These are phyloP conservation scores for Anolis apletophallus DNA, from an alignment of 2,797 vertebrate genomes.

Conservation along the genomic window DNA sequence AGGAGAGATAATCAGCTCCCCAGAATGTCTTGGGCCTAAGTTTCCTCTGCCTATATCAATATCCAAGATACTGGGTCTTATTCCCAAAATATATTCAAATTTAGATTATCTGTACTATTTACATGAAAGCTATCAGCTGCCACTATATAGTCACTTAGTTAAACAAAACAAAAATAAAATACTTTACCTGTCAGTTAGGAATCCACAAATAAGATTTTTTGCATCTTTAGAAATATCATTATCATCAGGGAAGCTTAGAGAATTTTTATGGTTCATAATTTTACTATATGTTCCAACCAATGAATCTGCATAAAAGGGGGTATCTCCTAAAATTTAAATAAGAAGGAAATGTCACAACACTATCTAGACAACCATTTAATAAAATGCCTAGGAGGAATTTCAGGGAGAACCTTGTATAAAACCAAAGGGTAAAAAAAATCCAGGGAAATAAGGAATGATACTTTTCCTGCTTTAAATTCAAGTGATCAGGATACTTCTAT, in stretches of 20 bases:
- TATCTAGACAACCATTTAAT: not conserved
- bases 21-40: no score
- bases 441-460: not conserved
- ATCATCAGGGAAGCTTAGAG: slow-evolving; percentile 96
- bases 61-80: no score
- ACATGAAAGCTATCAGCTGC: not conserved
- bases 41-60: no score
- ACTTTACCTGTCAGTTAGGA: slow-evolving; percentile 94
- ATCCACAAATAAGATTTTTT: slow-evolving; percentile 98
- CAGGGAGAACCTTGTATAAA: not conserved
- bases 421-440: not conserved
- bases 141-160: not conserved
- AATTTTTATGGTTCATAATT: slow-evolving; percentile 99
- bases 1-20: no score
- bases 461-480: not conserved
- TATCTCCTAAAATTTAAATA: slow-evolving; percentile 87
- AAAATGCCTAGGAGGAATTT: not conserved
- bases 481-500: not conserved
- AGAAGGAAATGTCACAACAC: not conserved
- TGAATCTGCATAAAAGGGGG: slow-evolving; percentile 98
- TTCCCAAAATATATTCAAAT: no score
- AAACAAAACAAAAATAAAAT: slow-evolving; percentile 16
- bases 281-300: slow-evolving; percentile 98
- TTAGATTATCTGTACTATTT: no score
- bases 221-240: slow-evolving; percentile 97